Conservation (phyloP, 2,888 invertebrate genomes). For the Aproaerema taeniolella region DNA sequence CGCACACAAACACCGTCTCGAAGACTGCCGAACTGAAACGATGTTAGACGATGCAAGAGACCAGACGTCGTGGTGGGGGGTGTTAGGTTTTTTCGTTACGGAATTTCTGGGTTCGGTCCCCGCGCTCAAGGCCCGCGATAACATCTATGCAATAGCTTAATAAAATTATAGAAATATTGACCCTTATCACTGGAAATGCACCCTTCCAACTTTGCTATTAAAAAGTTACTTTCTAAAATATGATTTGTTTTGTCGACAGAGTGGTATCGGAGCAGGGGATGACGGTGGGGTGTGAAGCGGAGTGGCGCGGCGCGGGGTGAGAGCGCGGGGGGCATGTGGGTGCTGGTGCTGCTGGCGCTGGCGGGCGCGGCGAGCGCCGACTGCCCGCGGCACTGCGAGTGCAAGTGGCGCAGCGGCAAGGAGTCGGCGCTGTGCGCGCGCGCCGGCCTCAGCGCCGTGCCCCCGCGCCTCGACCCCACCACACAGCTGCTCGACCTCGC, state of each 20-base stretch:
- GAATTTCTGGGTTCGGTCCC: too few species aligned
- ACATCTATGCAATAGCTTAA: too few species aligned
- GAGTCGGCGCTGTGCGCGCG: constrained; percentile 89
- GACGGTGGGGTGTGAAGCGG: constrained; percentile 59
- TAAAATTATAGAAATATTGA: too few species aligned
- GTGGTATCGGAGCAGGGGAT: constrained; percentile 48
- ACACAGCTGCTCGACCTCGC: constrained; percentile 89
- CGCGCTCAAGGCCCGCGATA: too few species aligned
- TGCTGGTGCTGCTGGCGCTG: constrained; percentile 65
- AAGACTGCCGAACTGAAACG: too few species aligned
- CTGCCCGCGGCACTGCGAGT: constrained; percentile 87
- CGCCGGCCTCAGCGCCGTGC: constrained; percentile 85
- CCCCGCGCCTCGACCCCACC: constrained; percentile 84
- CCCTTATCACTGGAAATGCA: too few species aligned
- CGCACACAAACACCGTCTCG: too few species aligned
- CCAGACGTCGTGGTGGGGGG: too few species aligned
- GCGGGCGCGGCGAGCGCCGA: constrained; percentile 77
- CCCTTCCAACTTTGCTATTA: too few species aligned
- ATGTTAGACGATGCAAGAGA: too few species aligned
- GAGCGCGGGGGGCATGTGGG: constrained; percentile 77
- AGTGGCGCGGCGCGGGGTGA: constrained; percentile 64
- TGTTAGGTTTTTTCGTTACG: too few species aligned
- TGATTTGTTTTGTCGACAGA: constrained; percentile 38
- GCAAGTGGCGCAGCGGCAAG: constrained; percentile 93
- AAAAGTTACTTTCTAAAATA: too few species aligned